Percentiles rank a stretch among this genome's conserved stretches.
These are phyloP conservation scores for Mormyrops boulengeri DNA, from an alignment of 2,797 vertebrate genomes.

Conservation along the genomic window DNA sequence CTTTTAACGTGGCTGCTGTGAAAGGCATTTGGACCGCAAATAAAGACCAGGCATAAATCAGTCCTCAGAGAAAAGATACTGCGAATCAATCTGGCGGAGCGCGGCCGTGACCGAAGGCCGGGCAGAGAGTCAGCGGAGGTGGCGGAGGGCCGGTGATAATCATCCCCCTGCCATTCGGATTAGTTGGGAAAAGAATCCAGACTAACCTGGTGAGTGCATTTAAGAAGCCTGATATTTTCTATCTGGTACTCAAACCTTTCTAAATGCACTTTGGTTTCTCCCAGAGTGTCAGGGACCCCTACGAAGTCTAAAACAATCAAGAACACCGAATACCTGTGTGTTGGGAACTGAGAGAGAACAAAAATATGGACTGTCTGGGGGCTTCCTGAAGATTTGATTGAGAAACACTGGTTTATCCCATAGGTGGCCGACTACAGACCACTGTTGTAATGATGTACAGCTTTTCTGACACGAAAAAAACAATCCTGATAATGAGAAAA, in stretches of 20 bases:
- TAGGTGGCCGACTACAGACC: not conserved
- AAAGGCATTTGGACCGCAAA: slow-evolving; percentile 10
- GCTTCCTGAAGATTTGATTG: not conserved
- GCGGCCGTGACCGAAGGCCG: not conserved
- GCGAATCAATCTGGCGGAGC: not conserved
- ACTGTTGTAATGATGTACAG: not conserved
- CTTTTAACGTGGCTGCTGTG: not conserved
- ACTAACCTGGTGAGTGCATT: not conserved
- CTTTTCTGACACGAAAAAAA: not conserved
- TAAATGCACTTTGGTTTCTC: not conserved
- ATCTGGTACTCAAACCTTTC: not conserved
- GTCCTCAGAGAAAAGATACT: not conserved
- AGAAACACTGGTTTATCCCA: not conserved
- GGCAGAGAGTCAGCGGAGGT: not conserved
- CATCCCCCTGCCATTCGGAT: not conserved
- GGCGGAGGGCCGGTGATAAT: not conserved
- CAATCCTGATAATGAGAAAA: not conserved
- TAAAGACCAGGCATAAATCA: slow-evolving; percentile 9
- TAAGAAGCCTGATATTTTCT: not conserved
- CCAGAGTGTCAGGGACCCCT: not conserved
- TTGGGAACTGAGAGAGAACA: not conserved
- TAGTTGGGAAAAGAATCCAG: not conserved
- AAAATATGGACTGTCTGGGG: not conserved
- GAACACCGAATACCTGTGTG: not conserved
- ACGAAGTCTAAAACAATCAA: not conserved